Percentiles rank a stretch among this genome's conserved stretches.
Evolutionary conservation across 2,888 invertebrate genomes (phyloP).

Genomic region (Dynastes hyllus): DNA sequence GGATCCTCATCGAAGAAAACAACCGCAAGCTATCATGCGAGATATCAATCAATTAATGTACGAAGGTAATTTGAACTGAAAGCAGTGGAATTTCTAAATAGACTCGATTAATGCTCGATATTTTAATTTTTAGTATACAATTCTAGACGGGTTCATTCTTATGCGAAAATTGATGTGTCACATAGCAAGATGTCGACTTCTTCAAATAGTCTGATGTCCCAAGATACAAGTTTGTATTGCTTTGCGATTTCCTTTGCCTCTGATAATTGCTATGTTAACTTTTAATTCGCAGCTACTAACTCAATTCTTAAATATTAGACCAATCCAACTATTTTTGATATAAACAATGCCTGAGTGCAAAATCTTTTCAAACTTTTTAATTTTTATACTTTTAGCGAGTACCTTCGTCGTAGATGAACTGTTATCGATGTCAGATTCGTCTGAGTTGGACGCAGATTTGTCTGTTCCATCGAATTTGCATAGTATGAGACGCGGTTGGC

Average conservation of each 20-base stretch:
- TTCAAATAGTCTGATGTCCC: conserved; percentile 38
- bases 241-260: not conserved
- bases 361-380: too few species aligned
- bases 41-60: conserved; percentile 88
- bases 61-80: conserved; percentile 72
- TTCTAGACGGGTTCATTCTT: conserved; percentile 76
- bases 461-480: conserved; percentile 60
- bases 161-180: conserved; percentile 72
- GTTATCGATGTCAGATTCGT: conserved; percentile 57
- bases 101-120: not conserved
- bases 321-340: too few species aligned
- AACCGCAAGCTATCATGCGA: conserved; percentile 89
- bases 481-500: conserved; percentile 51
- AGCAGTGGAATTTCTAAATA: not conserved
- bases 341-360: too few species aligned
- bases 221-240: conserved; percentile 49
- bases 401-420: conserved; percentile 58
- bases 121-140: conserved; percentile 73
- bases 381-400: conserved; percentile 54
- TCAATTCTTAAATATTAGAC: too few species aligned
- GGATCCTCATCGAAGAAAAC: conserved; percentile 81
- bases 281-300: not conserved
- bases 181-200: conserved; percentile 23
- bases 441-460: conserved; percentile 61
- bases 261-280: not conserved